Conservation (phyloP, 2,113 vertebrate species). For the Microtus ochrogaster region DNA sequence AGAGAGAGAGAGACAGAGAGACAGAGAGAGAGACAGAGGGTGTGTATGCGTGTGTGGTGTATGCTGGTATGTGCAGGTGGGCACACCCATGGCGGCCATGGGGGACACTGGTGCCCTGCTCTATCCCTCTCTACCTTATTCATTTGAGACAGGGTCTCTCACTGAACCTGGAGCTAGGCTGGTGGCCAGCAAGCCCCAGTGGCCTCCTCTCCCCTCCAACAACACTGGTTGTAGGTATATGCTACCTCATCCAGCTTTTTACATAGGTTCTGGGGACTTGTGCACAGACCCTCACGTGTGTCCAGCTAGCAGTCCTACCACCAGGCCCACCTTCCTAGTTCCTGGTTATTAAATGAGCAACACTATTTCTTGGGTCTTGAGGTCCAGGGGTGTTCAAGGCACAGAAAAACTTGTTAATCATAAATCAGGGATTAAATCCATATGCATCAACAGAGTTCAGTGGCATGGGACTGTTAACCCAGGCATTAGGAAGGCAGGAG, state of each 20-base stretch:
- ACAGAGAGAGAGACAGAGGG: not conserved
- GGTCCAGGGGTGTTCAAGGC: not conserved
- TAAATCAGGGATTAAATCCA: not conserved
- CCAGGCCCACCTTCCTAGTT: not conserved
- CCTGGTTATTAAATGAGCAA: not conserved
- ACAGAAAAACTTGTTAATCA: accelerated
- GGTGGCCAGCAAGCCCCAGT: not conserved
- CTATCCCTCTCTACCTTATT: not conserved
- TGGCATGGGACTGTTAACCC: not conserved
- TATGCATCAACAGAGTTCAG: not conserved
- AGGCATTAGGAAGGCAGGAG: not conserved
- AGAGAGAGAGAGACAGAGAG: not conserved
- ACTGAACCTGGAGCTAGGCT: not conserved
- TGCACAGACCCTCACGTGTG: not conserved
- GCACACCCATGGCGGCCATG: not conserved
- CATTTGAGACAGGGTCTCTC: not conserved
- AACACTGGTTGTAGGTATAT: not conserved
- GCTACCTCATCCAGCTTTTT: not conserved
- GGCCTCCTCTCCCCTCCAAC: not conserved
- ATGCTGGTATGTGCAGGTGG: not conserved
- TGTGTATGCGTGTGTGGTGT: not conserved
- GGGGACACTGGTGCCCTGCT: no score
- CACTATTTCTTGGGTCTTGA: not conserved
- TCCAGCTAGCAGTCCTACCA: not conserved
- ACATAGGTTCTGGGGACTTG: no score